Evolutionary conservation across 2,888 invertebrate genomes (phyloP).

Genomic region (Odontomyia ornata): DNA sequence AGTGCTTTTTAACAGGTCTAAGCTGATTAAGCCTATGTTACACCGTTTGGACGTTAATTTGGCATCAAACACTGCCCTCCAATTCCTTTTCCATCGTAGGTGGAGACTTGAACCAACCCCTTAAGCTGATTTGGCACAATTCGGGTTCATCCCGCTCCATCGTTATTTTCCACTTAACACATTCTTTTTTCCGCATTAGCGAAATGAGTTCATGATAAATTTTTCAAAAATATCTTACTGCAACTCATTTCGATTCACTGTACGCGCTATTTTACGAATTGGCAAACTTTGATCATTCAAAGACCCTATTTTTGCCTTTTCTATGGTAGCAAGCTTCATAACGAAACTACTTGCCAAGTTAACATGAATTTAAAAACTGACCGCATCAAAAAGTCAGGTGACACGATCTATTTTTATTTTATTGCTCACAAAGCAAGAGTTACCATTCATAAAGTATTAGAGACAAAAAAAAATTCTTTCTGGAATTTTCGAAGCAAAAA

Average conservation of each 20-base stretch:
- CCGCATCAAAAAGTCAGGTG: neutral
- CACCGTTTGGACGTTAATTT: too few species aligned
- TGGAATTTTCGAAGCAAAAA: too few species aligned
- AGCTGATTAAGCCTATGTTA: too few species aligned
- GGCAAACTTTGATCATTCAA: neutral
- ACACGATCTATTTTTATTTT: neutral
- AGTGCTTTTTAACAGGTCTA: too few species aligned
- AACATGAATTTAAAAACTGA: neutral
- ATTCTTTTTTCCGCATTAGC: neutral
- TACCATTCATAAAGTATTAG: too few species aligned
- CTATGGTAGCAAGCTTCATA: neutral
- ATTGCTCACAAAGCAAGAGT: neutral
- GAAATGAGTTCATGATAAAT: neutral
- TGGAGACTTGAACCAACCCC: neutral
- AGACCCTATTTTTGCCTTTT: neutral
- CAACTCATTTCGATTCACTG: neutral
- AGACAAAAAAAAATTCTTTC: too few species aligned
- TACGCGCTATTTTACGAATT: neutral
- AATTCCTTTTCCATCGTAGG: neutral
- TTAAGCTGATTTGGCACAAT: constrained; percentile 3
- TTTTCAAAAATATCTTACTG: neutral
- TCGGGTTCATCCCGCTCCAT: neutral
- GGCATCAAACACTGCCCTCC: neutral
- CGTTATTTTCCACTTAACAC: neutral
- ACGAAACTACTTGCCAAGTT: neutral